Base-by-base conservation (phyloP, 2,797 vertebrate species). In the Epinephelus awoara region DNA sequence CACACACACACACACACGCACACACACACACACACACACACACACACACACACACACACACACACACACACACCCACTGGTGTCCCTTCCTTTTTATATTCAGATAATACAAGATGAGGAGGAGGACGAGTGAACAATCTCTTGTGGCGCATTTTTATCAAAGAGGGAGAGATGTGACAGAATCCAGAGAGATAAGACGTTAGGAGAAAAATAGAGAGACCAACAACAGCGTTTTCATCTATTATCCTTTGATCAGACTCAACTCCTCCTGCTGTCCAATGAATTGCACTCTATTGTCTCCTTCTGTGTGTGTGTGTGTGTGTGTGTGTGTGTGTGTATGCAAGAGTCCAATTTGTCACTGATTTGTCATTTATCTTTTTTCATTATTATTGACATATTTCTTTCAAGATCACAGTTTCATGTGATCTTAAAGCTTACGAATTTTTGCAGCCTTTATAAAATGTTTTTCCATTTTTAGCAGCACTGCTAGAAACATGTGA, bases 391-490 rank as follows among this genome's bases (percentile, higher is more conserved):
- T 23, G 7, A 47, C 34, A 56, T 19, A 12, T 74, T 65, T 70
- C n/a, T 61, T 63, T 57, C 2, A 63, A 29, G 19, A 71, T 29
- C 40, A 61, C 46, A 19, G n/a, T 25, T 46, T 56, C n/a, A 13
- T 61, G 46, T 34, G 17, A 55, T 80, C 44, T 42, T 19, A 12
- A 72, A 65, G 44, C 59, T 17, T 55, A 17, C 34, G 11, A 18
- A 64, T 54, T 14, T 47, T 68, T 11, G 18, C 34, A 69, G 51
- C 25, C 17, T 72, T 67, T 17, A 49, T 67, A 12, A 69, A 23
- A 70, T 52, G 57, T 68, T 59, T 69, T 78, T 77, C 51, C 57
- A 71, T 84, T 83, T 69, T 80, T 49, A 76, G 52, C 23, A 46
- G 15, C 40, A 29, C n/a, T 70, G n/a, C 19, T n/a, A 25, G 21